phyloP scores from a whole-genome alignment of 2,888 invertebrate species.

The Acleris cristana region DNA sequence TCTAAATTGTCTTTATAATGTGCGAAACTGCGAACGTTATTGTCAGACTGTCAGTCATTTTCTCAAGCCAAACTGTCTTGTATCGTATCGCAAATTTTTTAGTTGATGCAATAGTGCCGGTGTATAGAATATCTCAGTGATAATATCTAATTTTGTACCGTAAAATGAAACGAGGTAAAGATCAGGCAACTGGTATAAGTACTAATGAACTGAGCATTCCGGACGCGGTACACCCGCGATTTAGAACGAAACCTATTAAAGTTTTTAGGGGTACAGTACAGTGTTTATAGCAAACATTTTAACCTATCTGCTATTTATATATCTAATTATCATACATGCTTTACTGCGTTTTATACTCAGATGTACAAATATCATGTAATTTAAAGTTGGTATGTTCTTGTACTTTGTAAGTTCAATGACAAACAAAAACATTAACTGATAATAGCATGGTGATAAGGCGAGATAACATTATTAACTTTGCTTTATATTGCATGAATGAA shows the following conservation, averaged over 20 bases:
- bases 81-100: too few relatives aligned
- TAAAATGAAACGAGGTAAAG: slow-evolving; percentile 34
- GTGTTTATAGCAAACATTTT: neutral
- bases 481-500: slow-evolving; percentile 12
- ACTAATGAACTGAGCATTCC: slow-evolving; percentile 15
- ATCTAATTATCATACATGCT: neutral
- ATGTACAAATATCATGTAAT: too few relatives aligned
- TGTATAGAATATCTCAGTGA: too few relatives aligned
- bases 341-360: neutral
- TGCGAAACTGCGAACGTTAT: too few relatives aligned
- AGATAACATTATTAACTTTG: slow-evolving; percentile 23
- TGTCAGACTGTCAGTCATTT: too few relatives aligned
- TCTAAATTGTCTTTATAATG: too few relatives aligned
- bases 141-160: neutral
- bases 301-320: neutral
- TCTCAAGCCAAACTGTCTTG: too few relatives aligned
- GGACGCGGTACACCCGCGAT: slow-evolving; percentile 72
- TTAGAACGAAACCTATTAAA: slow-evolving; percentile 55
- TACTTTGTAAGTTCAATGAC: neutral
- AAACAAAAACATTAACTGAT: slow-evolving; percentile 3
- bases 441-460: slow-evolving; percentile 3
- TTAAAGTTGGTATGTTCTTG: neutral
- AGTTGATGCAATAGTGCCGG: too few relatives aligned
- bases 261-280: slow-evolving; percentile 65
- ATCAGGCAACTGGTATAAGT: slow-evolving; percentile 15